Percentiles rank a stretch among this genome's conserved stretches.
Evolutionary conservation across 2,113 vertebrate species (phyloP).

Genomic region (Psephotus haematonotus): DNA sequence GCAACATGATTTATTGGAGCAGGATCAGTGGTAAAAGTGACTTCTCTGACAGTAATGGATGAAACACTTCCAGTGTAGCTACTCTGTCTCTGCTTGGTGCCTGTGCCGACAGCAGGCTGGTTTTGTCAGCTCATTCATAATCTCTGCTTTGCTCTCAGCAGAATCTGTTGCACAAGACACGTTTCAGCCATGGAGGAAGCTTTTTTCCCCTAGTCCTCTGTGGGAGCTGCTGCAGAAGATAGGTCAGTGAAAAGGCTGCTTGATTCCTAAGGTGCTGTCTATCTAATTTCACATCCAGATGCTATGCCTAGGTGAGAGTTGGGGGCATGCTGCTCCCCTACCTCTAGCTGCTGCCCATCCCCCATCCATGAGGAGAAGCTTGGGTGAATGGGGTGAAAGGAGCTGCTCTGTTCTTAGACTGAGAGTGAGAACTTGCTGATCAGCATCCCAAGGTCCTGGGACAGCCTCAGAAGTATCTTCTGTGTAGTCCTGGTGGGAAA

Average conservation of each 20-base stretch:
- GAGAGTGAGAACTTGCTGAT: neutral
- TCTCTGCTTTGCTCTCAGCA: slow-evolving; percentile 48
- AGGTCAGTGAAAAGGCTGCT: neutral
- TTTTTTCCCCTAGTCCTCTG: neutral
- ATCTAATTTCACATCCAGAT: neutral
- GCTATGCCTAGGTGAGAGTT: neutral
- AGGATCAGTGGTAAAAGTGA: slow-evolving; percentile 47
- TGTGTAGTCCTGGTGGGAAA: neutral
- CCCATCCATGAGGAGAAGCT: neutral
- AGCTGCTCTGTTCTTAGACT: neutral
- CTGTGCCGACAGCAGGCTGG: slow-evolving; percentile 36
- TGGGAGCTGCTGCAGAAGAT: neutral
- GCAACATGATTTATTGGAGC: slow-evolving; percentile 58
- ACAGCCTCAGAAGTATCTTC: fast-evolving
- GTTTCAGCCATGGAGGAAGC: neutral
- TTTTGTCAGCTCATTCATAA: slow-evolving; percentile 72
- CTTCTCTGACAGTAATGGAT: slow-evolving; percentile 64
- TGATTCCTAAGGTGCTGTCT: neutral
- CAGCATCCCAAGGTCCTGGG: neutral
- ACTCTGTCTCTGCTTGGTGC: slow-evolving; percentile 44
- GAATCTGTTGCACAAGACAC: neutral
- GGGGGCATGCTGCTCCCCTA: neutral
- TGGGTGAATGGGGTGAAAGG: neutral
- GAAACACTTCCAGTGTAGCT: slow-evolving; percentile 13
- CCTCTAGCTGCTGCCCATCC: neutral